A percentile compares a stretch with the other conserved stretches of the same genome.
These are phyloP conservation scores for Anagrus nilaparvatae DNA, from an alignment of 1,140 invertebrate species.

Conservation along the genomic window DNA sequence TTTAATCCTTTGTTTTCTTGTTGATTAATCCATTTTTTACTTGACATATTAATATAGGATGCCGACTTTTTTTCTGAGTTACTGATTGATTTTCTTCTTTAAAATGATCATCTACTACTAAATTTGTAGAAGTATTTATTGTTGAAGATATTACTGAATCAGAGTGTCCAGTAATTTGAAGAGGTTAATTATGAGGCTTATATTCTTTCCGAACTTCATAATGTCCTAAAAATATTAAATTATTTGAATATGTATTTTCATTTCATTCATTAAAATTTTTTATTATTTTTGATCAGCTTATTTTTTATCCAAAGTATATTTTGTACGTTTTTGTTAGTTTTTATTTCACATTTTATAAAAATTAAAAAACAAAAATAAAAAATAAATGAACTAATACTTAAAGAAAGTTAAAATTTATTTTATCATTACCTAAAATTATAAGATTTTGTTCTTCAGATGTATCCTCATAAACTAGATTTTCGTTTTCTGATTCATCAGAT, in stretches of 20 bases:
- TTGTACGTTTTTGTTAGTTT: too few species aligned
- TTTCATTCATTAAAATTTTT: not conserved
- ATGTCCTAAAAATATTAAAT: slow-evolving; percentile 51
- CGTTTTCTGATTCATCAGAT: slow-evolving; percentile 6
- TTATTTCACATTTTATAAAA: not conserved
- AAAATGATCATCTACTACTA: not conserved
- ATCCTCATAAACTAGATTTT: slow-evolving; percentile 12
- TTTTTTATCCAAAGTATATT: too few species aligned
- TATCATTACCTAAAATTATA: slow-evolving; percentile 18
- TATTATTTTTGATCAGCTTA: not conserved
- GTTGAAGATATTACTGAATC: slow-evolving; percentile 33
- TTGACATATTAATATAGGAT: slow-evolving; percentile 19
- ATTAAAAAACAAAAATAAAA: not conserved
- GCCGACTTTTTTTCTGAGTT: slow-evolving; percentile 15
- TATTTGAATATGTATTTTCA: not conserved
- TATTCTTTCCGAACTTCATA: slow-evolving; percentile 59
- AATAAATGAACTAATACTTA: slow-evolving; percentile 13
- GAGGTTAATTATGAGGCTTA: slow-evolving; percentile 34
- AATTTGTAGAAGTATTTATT: slow-evolving; percentile 14
- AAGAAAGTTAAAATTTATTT: slow-evolving; percentile 30
- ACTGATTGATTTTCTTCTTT: slow-evolving; percentile 13
- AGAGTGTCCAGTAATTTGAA: slow-evolving; percentile 47
- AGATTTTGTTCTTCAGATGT: slow-evolving; percentile 22
- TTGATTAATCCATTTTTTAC: slow-evolving; percentile 51
- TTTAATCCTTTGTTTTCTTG: slow-evolving; percentile 61